These are phyloP conservation scores for Sardinella longiceps DNA, from an alignment of 2,797 vertebrate genomes.

Conservation along the genomic window DNA sequence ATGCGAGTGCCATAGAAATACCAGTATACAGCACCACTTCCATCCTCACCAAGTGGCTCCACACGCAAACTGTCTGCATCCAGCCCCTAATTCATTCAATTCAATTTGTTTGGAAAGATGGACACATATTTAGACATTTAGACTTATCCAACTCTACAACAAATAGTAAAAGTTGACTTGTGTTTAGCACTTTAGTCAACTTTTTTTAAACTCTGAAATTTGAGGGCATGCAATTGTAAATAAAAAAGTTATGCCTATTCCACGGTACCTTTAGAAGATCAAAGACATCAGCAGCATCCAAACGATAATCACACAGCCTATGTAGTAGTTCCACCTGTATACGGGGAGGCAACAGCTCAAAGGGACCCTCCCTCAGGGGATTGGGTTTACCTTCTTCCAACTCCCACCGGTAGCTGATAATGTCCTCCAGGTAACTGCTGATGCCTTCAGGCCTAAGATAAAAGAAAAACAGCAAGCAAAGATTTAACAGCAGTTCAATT, in stretches of 20 bases:
- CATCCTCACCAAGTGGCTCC: constrained; percentile 94
- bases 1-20: constrained; percentile 98
- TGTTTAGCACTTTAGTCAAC: too few relatives aligned
- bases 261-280: constrained; percentile 91
- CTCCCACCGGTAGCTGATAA: constrained; percentile 98
- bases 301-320: constrained; percentile 93
- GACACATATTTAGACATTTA: too few relatives aligned
- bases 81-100: constrained; percentile 78
- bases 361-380: constrained; percentile 83
- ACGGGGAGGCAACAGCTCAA: constrained; percentile 85
- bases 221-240: background rate
- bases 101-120: too few relatives aligned
- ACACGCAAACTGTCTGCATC: constrained; percentile 95
- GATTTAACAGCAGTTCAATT: too few relatives aligned
- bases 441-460: constrained; percentile 83
- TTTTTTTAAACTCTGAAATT: background rate
- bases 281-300: constrained; percentile 96
- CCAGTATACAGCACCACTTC: constrained; percentile 94
- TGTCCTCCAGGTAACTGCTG: constrained; percentile 94
- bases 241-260: background rate
- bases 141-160: too few relatives aligned
- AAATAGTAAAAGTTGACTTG: too few relatives aligned
- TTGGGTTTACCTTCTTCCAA: constrained; percentile 97
- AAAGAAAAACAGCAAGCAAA: too few relatives aligned
- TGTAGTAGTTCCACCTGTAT: constrained; percentile 93